These are phyloP conservation scores for Fregetta grallaria DNA, from an alignment of 2,113 vertebrate species.

Conservation along the genomic window DNA sequence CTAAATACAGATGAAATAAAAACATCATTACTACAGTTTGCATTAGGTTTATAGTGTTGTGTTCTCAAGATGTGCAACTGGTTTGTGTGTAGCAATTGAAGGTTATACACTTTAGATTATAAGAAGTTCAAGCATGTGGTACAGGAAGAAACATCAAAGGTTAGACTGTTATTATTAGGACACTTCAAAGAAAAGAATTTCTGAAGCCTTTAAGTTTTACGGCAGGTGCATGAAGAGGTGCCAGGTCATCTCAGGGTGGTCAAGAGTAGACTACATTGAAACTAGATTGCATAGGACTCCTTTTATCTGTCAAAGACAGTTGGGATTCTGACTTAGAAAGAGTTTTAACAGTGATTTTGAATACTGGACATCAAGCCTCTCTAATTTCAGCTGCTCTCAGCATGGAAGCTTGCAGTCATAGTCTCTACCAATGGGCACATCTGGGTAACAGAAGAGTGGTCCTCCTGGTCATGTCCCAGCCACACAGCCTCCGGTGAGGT, in stretches of 20 bases:
- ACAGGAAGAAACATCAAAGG: conserved; percentile 90
- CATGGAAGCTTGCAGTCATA: conserved; percentile 80
- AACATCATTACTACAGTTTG: conserved; percentile 32
- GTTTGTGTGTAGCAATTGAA: conserved; percentile 45
- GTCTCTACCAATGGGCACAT: conserved; percentile 83
- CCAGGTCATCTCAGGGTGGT: conserved; percentile 89
- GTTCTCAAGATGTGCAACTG: conserved; percentile 44
- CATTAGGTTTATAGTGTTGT: conserved; percentile 37
- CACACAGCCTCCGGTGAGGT: not conserved
- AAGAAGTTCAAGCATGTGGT: conserved; percentile 87
- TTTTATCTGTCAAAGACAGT: conserved; percentile 83
- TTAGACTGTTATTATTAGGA: conserved; percentile 87
- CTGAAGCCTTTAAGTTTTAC: conserved; percentile 94
- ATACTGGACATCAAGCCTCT: conserved; percentile 96
- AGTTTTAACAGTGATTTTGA: conserved; percentile 80
- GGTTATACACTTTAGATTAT: conserved; percentile 81
- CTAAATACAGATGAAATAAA: conserved; percentile 52
- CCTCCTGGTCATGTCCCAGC: conserved; percentile 40
- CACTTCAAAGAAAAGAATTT: conserved; percentile 91
- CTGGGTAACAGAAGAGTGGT: conserved; percentile 81
- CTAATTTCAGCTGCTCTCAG: conserved; percentile 96
- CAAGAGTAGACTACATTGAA: conserved; percentile 71
- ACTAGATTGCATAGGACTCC: conserved; percentile 77
- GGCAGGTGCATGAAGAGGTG: conserved; percentile 92
- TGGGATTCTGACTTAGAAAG: conserved; percentile 74